Evolutionary conservation across 2,797 vertebrate genomes (phyloP).

Genomic region (Darevskia mixta): DNA sequence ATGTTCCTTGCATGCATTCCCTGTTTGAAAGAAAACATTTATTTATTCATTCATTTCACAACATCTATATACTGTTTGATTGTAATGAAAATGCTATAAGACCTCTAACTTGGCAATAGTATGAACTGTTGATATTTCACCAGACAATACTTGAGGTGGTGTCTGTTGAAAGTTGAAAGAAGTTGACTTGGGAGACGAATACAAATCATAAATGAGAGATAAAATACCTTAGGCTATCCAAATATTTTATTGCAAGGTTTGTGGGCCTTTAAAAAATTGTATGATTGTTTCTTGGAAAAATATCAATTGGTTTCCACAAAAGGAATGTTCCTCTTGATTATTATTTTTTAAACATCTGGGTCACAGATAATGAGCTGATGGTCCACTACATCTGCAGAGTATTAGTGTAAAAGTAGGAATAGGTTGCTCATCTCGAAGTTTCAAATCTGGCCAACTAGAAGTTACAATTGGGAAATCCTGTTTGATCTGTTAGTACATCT

Average conservation of each 20-base stretch:
- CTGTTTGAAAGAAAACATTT: slow-evolving; percentile 11
- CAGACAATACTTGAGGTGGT: too few relatives aligned
- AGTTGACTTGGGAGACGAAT: too few relatives aligned
- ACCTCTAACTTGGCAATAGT: too few relatives aligned
- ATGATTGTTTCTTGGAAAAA: not conserved
- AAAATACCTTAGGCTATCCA: too few relatives aligned
- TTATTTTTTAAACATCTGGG: not conserved
- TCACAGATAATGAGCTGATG: slow-evolving; percentile 9
- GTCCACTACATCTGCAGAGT: not conserved
- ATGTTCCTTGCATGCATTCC: not conserved
- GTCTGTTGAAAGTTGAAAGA: too few relatives aligned
- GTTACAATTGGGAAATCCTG: not conserved
- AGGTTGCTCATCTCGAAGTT: not conserved
- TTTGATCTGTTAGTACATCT: slow-evolving; percentile 33
- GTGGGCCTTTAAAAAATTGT: not conserved
- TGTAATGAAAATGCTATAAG: too few relatives aligned
- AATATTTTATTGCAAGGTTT: not conserved
- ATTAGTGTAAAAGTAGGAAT: slow-evolving; percentile 11
- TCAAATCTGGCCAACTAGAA: slow-evolving; percentile 1
- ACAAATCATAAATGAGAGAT: too few relatives aligned
- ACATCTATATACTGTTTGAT: too few relatives aligned
- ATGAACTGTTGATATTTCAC: too few relatives aligned
- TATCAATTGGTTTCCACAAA: not conserved
- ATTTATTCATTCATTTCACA: too few relatives aligned
- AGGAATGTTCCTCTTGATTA: not conserved